Conservation (phyloP, 2,113 vertebrate species). For the Calypte anna region DNA sequence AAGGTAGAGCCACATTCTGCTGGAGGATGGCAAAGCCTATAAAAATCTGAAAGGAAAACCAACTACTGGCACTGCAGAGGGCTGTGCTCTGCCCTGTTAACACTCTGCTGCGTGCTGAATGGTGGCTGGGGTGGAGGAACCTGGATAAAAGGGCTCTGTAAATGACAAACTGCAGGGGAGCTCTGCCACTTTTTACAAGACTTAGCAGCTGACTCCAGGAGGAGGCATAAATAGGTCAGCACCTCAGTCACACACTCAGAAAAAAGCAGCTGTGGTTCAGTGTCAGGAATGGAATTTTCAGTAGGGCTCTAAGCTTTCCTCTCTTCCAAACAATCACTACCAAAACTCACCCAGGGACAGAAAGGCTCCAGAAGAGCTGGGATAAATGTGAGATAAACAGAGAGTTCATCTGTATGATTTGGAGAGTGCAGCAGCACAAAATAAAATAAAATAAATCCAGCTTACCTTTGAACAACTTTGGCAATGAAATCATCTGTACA, state of each 20-base stretch:
- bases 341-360: neutral
- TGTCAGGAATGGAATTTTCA: accelerated
- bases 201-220: neutral
- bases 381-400: accelerated
- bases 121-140: neutral
- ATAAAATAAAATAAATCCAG: neutral
- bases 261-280: neutral
- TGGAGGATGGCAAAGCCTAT: neutral
- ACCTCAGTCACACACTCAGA: neutral
- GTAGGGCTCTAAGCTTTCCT: neutral
- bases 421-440: neutral
- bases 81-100: neutral
- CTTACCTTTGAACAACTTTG: conserved; percentile 97
- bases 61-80: neutral
- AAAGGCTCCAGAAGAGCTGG: neutral
- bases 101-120: neutral
- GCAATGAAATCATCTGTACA: conserved; percentile 99
- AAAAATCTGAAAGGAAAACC: neutral
- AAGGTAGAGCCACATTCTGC: accelerated
- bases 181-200: neutral
- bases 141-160: neutral
- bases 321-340: neutral
- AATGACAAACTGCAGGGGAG: neutral
- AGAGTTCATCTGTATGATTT: neutral
- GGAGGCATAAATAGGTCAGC: neutral